Base-by-base conservation (phyloP, 2,113 vertebrate species). In the Oreotragus oreotragus region DNA sequence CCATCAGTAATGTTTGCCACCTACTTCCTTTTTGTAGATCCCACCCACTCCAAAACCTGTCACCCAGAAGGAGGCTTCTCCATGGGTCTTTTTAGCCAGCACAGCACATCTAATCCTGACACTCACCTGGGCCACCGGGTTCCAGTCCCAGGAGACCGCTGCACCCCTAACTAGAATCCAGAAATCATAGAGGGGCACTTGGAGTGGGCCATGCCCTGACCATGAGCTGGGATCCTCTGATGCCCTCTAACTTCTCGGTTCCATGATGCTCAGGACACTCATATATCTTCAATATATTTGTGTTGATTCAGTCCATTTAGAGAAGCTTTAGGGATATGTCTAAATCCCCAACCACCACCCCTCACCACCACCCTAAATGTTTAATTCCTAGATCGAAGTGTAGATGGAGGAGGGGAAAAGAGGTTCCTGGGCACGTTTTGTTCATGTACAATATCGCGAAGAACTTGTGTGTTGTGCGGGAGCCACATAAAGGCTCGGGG, bases 191-290 rank as follows among this genome's bases (percentile, higher is more conserved):
- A 45, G 25, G 70, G 57, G n/a, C 36, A 21, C 77, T 33, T 66
- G 87, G 51, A 47, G 23, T 49, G 12, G 90, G 73, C 92, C 53
- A 13, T 16, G 73, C n/a, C 90, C 47, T 77, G 25, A 84, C n/a
- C 10, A 33, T 36, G 92, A 97, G 57, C 47, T 53, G 53, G 23
- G 60, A 73, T 91, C 30, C 97, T 77, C 96, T 89, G 79, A 88
- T 90, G 97, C 94, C 76, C 3, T 85, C 6, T 70, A 84, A 55
- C 84, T 36, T 81, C 36, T 23, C 55, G 33, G 43, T 43, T 76
- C 23, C 12, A 14, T 76, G 36, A 43, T 25, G 36, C 70, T 23
- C 36, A 43, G 70, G 36, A 76, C 64, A 21, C n/a, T n/a, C n/a
- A 21, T 64, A n/a, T n/a, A 64, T 17, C 62, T n/a, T n/a, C 16